Conservation (phyloP, 2,888 invertebrate species). For the Drosophila barbarae region DNA sequence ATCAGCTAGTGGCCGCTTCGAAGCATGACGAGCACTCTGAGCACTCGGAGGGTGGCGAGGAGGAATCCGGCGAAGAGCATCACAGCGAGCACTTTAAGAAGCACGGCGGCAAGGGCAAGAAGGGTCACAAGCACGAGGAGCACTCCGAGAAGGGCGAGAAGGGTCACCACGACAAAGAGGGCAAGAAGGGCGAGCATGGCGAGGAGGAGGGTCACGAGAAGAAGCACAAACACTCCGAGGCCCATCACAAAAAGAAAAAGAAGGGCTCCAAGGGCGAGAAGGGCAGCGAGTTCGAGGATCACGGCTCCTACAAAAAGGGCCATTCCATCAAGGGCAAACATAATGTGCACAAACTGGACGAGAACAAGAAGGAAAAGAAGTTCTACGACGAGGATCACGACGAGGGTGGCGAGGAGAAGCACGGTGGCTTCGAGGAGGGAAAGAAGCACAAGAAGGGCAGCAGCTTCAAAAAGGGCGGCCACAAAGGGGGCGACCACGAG, state of each 20-base stretch:
- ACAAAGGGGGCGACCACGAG: constrained; percentile 87
- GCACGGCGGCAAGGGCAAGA: constrained; percentile 86
- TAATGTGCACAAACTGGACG: constrained; percentile 90
- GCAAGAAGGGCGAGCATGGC: constrained; percentile 80
- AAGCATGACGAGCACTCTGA: constrained; percentile 65
- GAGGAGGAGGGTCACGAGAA: constrained; percentile 81
- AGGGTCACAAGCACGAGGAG: constrained; percentile 86
- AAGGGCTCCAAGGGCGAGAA: constrained; percentile 82
- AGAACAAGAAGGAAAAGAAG: constrained; percentile 91
- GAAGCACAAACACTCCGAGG: constrained; percentile 80
- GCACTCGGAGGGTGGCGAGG: constrained; percentile 77
- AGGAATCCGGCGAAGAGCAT: constrained; percentile 85
- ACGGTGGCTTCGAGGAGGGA: constrained; percentile 89
- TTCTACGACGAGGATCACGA: constrained; percentile 93
- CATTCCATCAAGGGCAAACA: constrained; percentile 93
- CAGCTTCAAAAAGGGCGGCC: constrained; percentile 89
- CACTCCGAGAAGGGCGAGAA: constrained; percentile 84
- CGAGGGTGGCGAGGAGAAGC: constrained; percentile 89
- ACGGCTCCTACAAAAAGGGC: constrained; percentile 89
- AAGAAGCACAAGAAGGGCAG: constrained; percentile 91
- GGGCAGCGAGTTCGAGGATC: constrained; percentile 80
- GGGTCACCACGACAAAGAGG: constrained; percentile 86
- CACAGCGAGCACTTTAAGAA: constrained; percentile 84
- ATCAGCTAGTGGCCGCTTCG: constrained; percentile 77
- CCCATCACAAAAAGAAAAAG: constrained; percentile 80